These are phyloP conservation scores for Amitus sp. DNA, from an alignment of 2,888 invertebrate species.

Conservation along the genomic window DNA sequence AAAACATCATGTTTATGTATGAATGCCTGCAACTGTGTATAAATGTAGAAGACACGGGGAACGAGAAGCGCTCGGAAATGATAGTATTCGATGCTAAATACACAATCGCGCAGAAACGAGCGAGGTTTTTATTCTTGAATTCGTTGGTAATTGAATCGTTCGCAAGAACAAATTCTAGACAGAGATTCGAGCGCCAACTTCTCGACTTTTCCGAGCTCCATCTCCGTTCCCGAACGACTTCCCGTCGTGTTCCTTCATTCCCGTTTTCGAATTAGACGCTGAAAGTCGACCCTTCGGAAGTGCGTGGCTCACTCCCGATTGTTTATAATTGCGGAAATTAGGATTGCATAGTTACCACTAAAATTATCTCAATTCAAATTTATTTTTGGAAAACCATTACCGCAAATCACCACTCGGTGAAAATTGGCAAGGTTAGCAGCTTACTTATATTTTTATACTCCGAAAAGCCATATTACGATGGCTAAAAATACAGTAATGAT, in stretches of 20 bases:
- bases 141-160: constrained; percentile 41
- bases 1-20: constrained; percentile 43
- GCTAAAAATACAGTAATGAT: too few relatives aligned
- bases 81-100: constrained; percentile 17
- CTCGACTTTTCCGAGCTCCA: constrained; percentile 40
- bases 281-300: constrained; percentile 39
- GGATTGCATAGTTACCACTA: constrained; percentile 9
- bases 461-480: too few relatives aligned
- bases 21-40: constrained; percentile 16
- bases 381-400: too few relatives aligned
- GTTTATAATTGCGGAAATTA: constrained; percentile 12
- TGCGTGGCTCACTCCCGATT: constrained; percentile 29
- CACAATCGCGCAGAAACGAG: constrained; percentile 27
- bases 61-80: constrained; percentile 12
- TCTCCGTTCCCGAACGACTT: constrained; percentile 49
- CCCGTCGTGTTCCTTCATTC: constrained; percentile 39
- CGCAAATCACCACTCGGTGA: too few relatives aligned
- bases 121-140: constrained; percentile 26
- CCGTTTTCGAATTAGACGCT: constrained; percentile 33
- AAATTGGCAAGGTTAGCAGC: too few relatives aligned
- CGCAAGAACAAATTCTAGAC: constrained; percentile 38
- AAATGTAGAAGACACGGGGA: constrained; percentile 25
- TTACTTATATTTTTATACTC: too few relatives aligned
- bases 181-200: constrained; percentile 29
- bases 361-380: too few relatives aligned